Conservation (phyloP, 2,797 vertebrate species). For the Aplochiton taeniatus region DNA sequence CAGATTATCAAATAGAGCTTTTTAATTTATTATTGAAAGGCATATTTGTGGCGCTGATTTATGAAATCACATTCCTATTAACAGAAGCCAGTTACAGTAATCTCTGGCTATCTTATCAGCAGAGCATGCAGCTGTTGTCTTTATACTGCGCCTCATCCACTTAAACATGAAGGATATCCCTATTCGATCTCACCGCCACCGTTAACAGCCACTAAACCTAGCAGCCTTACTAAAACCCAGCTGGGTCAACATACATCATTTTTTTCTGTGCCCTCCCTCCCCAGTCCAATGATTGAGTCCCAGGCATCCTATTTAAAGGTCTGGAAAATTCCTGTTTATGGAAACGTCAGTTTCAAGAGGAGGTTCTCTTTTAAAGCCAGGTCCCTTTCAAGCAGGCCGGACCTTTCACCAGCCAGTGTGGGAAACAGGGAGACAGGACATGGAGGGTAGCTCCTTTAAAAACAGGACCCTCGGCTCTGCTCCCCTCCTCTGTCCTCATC, state of each 20-base stretch:
- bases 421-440: constrained; percentile 46
- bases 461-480: constrained; percentile 23
- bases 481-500: constrained; percentile 18
- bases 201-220: neutral
- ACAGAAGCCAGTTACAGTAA: neutral
- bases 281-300: constrained; percentile 23
- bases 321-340: constrained; percentile 32
- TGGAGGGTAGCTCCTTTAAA: constrained; percentile 44
- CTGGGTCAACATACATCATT: constrained; percentile 7
- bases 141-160: neutral
- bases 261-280: neutral
- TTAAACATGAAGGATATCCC: constrained; percentile 32
- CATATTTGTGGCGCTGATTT: neutral
- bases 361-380: constrained; percentile 32
- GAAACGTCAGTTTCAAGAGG: constrained; percentile 44
- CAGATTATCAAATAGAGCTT: neutral
- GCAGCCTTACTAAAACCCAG: neutral
- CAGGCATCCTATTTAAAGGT: constrained; percentile 27
- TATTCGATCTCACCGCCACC: constrained; percentile 25
- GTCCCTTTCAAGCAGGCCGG: constrained; percentile 39
- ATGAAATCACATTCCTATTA: constrained; percentile 7
- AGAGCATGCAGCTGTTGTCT: constrained; percentile 5
- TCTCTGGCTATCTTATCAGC: neutral
- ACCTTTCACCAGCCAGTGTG: constrained; percentile 47
- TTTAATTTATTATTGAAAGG: constrained; percentile 7